phyloP scores from a whole-genome alignment of 1,140 invertebrate genomes.

The Ephestia elutella region DNA sequence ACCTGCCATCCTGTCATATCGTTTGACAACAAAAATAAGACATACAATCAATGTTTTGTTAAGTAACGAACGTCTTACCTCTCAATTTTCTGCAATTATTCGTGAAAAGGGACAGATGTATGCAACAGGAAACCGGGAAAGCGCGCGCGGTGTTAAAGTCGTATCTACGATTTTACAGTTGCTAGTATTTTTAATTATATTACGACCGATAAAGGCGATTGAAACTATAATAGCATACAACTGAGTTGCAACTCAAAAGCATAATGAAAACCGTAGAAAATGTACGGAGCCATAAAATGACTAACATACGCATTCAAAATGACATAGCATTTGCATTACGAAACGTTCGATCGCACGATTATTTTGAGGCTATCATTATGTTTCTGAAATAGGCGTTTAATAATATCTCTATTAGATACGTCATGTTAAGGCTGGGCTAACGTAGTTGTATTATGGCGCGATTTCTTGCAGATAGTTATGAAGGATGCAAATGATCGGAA shows the following conservation, averaged over 20 bases:
- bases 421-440: conserved; percentile 2
- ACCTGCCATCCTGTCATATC: too few relatives aligned
- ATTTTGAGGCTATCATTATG: conserved; percentile 23
- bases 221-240: too few relatives aligned
- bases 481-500: background rate
- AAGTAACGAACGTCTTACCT: too few relatives aligned
- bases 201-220: too few relatives aligned
- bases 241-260: background rate
- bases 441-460: background rate
- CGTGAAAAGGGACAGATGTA: too few relatives aligned
- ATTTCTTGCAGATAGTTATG: background rate
- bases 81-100: too few relatives aligned
- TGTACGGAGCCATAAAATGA: conserved; percentile 13
- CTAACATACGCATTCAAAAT: conserved; percentile 20
- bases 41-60: too few relatives aligned
- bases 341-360: conserved; percentile 25
- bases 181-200: too few relatives aligned
- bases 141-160: too few relatives aligned
- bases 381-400: conserved; percentile 20
- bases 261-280: background rate
- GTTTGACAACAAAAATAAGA: too few relatives aligned
- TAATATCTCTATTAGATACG: conserved; percentile 23
- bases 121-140: too few relatives aligned
- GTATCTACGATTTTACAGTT: too few relatives aligned
- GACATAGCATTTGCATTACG: conserved; percentile 25